These are phyloP conservation scores for Drosophila pegasa DNA, from an alignment of 2,888 invertebrate species.

Conservation along the genomic window DNA sequence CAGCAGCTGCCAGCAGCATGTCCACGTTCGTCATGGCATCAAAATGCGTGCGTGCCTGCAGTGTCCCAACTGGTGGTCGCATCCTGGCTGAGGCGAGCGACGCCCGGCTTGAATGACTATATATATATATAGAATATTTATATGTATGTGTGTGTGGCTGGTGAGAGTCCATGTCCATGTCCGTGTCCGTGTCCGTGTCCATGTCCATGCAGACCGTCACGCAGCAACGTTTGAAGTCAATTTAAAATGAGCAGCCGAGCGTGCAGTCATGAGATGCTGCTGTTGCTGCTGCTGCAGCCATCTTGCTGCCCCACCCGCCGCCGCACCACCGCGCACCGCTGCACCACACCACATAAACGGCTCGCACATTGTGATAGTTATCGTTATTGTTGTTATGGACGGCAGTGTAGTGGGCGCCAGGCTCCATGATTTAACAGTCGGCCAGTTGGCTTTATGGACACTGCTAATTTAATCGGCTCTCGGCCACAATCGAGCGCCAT, in stretches of 20 bases:
- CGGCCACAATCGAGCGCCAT: slow-evolving; percentile 32
- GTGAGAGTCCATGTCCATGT: no score
- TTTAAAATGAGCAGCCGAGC: slow-evolving; percentile 81
- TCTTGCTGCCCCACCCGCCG: not conserved
- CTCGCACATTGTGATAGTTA: slow-evolving; percentile 44
- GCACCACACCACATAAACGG: not conserved
- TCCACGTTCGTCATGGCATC: slow-evolving; percentile 75
- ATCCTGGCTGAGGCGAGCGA: slow-evolving; percentile 3
- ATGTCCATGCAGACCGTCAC: slow-evolving; percentile 78
- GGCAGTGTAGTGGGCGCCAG: slow-evolving; percentile 38
- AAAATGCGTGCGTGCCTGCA: slow-evolving; percentile 73
- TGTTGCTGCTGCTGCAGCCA: slow-evolving; percentile 34
- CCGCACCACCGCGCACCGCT: not conserved
- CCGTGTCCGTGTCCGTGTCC: no score
- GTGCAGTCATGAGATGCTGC: slow-evolving; percentile 76
- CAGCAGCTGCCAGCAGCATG: slow-evolving; percentile 47
- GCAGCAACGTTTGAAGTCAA: slow-evolving; percentile 81
- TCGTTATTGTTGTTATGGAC: slow-evolving; percentile 71
- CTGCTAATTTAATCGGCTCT: slow-evolving; percentile 77
- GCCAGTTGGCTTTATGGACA: slow-evolving; percentile 71
- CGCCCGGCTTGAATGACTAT: not conserved
- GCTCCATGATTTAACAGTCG: slow-evolving; percentile 71
- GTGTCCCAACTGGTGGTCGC: slow-evolving; percentile 31
- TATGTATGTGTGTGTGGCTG: slow-evolving; percentile 10
- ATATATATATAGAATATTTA: not conserved